phyloP scores from a whole-genome alignment of 1,140 invertebrate species.

The Drosophila pallidifrons region DNA sequence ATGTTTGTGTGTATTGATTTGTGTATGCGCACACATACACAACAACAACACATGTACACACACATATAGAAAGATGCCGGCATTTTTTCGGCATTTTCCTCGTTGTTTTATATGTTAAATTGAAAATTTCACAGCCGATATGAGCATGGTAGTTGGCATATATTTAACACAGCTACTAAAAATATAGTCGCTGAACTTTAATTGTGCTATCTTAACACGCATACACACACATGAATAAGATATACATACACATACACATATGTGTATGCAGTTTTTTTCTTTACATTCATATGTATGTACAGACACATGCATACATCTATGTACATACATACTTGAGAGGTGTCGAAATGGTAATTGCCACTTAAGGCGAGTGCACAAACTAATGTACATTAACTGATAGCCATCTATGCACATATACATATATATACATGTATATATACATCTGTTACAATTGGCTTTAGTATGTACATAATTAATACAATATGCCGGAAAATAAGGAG shows the following conservation, averaged over 20 bases:
- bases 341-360: constrained; percentile 42
- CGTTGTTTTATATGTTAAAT: constrained; percentile 6
- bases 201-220: constrained; percentile 36
- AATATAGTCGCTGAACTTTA: constrained; percentile 45
- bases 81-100: constrained; percentile 15
- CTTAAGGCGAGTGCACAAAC: constrained; percentile 25
- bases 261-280: constrained; percentile 3
- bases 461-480: constrained; percentile 10
- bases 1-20: constrained; percentile 47
- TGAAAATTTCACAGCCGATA: constrained; percentile 7
- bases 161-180: constrained; percentile 39
- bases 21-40: constrained; percentile 20
- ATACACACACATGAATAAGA: constrained; percentile 17
- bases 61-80: constrained; percentile 30
- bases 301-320: constrained; percentile 18
- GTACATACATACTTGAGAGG: constrained; percentile 24
- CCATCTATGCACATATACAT: neutral
- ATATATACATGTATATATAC: constrained; percentile 23
- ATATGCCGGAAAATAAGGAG: constrained; percentile 20
- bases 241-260: constrained; percentile 4
- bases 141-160: constrained; percentile 12
- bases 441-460: constrained; percentile 10
- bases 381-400: constrained; percentile 33
- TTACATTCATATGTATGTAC: neutral
- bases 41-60: constrained; percentile 5